These are phyloP conservation scores for Odontamblyopus lacepedii DNA, from an alignment of 2,797 vertebrate genomes.

Conservation along the genomic window DNA sequence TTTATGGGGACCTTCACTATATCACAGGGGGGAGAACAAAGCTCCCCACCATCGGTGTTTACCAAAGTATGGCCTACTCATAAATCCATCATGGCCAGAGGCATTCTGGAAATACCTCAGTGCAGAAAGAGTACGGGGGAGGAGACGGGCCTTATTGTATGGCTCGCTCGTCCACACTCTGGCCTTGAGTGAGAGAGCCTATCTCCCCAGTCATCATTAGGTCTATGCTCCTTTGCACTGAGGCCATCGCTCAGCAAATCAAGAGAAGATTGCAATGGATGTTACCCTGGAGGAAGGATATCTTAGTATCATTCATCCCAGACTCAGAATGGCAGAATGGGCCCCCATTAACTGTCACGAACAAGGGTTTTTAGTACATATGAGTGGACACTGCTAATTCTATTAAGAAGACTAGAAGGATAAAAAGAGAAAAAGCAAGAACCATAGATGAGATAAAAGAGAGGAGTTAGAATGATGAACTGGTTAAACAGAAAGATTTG, in stretches of 20 bases:
- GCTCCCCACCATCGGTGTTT: conserved; percentile 73
- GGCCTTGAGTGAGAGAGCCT: conserved; percentile 62
- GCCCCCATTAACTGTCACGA: conserved; percentile 62
- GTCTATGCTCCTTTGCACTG: conserved; percentile 55
- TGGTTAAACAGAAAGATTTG: conserved; percentile 1
- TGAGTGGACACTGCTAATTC: conserved; percentile 53
- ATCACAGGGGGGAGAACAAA: conserved; percentile 66
- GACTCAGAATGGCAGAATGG: conserved; percentile 57
- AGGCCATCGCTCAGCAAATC: conserved; percentile 70
- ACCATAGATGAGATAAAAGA: conserved; percentile 1
- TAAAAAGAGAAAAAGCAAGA: conserved; percentile 8
- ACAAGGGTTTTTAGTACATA: conserved; percentile 46
- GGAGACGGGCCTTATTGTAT: conserved; percentile 52
- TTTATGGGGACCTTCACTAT: conserved; percentile 75
- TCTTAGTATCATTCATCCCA: conserved; percentile 60
- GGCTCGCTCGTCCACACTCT: conserved; percentile 50
- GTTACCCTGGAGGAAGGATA: conserved; percentile 67
- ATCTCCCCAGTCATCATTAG: conserved; percentile 69
- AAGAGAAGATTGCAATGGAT: conserved; percentile 68
- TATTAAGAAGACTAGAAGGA: conserved; percentile 50
- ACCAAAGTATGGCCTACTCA: conserved; percentile 71
- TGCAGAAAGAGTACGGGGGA: conserved; percentile 35
- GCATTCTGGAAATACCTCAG: conserved; percentile 76
- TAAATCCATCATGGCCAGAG: conserved; percentile 74
- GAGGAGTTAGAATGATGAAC: not conserved